Conservation (phyloP, 1,140 invertebrate species). For the Atta colombica region DNA sequence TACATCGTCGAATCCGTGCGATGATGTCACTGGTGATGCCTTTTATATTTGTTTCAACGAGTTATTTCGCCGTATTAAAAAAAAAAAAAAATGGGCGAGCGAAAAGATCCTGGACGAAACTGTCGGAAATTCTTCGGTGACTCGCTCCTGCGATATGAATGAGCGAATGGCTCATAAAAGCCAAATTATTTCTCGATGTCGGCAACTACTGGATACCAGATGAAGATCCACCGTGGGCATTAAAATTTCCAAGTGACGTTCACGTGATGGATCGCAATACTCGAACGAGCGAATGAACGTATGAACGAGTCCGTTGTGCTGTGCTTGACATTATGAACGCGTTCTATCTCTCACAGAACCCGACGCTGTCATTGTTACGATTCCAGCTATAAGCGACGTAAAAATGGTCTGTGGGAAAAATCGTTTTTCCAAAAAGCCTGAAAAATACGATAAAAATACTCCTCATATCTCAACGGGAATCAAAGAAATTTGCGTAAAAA, state of each 20-base stretch:
- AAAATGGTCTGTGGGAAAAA: constrained; percentile 39
- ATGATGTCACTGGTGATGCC: not conserved
- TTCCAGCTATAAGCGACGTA: constrained; percentile 24
- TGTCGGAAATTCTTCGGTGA: constrained; percentile 20
- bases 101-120: not conserved
- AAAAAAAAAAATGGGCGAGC: not conserved
- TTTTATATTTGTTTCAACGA: constrained; percentile 7
- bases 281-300: constrained; percentile 62
- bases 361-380: constrained; percentile 37
- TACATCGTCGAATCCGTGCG: constrained; percentile 5
- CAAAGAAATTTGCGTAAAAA: not conserved
- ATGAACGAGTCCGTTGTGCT: constrained; percentile 29
- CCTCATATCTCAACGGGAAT: not conserved
- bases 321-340: constrained; percentile 29
- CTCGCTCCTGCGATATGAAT: constrained; percentile 27
- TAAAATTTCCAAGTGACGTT: constrained; percentile 74
- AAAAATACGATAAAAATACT: not conserved
- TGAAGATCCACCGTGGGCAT: constrained; percentile 58
- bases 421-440: not conserved
- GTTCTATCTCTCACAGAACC: not conserved
- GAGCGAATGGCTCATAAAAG: constrained; percentile 36
- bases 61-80: constrained; percentile 7
- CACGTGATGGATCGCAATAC: constrained; percentile 73
- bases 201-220: not conserved
- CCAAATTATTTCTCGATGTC: constrained; percentile 6